A percentile compares a stretch with the other conserved stretches of the same genome.
Evolutionary conservation across 2,797 vertebrate species (phyloP).

Genomic region (Poecilia gillii): DNA sequence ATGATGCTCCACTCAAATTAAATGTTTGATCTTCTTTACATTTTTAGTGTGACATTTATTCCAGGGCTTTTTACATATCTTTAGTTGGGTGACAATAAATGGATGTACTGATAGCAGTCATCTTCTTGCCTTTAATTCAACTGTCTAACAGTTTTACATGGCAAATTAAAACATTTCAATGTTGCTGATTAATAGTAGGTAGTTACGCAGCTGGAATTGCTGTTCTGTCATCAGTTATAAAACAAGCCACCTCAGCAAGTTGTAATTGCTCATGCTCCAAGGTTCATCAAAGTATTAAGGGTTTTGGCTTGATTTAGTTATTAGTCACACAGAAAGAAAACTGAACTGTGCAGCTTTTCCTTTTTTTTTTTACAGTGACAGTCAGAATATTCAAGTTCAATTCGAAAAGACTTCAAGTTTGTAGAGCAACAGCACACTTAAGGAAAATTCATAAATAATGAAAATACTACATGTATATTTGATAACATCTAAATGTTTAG

Average conservation of each 20-base stretch:
- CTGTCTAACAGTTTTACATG: constrained; percentile 67
- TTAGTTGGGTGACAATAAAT: not conserved
- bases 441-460: not conserved
- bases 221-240: constrained; percentile 77
- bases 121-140: constrained; percentile 73
- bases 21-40: not conserved
- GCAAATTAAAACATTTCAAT: constrained; percentile 74
- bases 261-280: constrained; percentile 77
- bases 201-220: constrained; percentile 70
- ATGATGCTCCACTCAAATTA: not conserved
- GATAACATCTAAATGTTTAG: not conserved
- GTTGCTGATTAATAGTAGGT: constrained; percentile 77
- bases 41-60: not conserved
- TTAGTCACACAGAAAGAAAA: constrained; percentile 68
- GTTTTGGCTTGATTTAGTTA: constrained; percentile 79
- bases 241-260: constrained; percentile 80
- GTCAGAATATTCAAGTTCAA: constrained; percentile 6
- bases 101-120: constrained; percentile 47
- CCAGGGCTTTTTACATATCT: not conserved
- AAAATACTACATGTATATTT: not conserved
- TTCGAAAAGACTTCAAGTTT: not conserved
- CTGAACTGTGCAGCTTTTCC: constrained; percentile 35
- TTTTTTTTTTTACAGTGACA: constrained; percentile 32
- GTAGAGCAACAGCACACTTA: not conserved
- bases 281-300: constrained; percentile 81